These are phyloP conservation scores for Muraenolepis orangiensis DNA, from an alignment of 2,797 vertebrate genomes.

Conservation along the genomic window DNA sequence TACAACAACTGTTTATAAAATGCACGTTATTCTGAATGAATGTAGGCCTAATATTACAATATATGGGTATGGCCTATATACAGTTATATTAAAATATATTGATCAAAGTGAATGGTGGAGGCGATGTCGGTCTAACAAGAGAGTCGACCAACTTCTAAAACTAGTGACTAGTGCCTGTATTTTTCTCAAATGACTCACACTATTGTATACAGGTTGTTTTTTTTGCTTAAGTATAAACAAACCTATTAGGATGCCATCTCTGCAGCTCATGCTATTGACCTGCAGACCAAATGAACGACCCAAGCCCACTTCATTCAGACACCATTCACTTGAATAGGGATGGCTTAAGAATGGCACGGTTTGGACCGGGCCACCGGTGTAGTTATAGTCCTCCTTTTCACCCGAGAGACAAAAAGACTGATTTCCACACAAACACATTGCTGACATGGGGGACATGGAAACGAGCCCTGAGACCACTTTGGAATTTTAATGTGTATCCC, in stretches of 20 bases:
- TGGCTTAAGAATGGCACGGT: constrained; percentile 86
- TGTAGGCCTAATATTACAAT: not conserved
- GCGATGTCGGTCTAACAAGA: no score
- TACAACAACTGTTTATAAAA: not conserved
- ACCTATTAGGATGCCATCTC: constrained; percentile 95
- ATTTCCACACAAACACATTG: constrained; percentile 95
- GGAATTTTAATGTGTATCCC: constrained; percentile 89
- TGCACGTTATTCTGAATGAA: not conserved
- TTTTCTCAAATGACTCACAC: not conserved
- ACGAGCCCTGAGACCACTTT: constrained; percentile 83
- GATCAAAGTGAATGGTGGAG: not conserved
- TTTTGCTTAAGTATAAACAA: constrained; percentile 79
- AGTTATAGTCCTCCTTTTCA: constrained; percentile 82
- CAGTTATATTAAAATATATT: not conserved
- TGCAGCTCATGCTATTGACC: constrained; percentile 94
- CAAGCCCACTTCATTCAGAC: constrained; percentile 90
- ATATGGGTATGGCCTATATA: no score
- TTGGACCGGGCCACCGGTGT: constrained; percentile 91
- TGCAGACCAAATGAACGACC: constrained; percentile 92
- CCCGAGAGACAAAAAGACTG: constrained; percentile 88
- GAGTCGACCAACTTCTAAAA: no score
- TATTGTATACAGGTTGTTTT: not conserved
- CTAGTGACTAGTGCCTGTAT: not conserved
- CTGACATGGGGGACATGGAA: constrained; percentile 91
- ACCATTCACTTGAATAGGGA: constrained; percentile 89